Conservation (phyloP, 1,140 invertebrate genomes). For the Brachionus angularis region DNA sequence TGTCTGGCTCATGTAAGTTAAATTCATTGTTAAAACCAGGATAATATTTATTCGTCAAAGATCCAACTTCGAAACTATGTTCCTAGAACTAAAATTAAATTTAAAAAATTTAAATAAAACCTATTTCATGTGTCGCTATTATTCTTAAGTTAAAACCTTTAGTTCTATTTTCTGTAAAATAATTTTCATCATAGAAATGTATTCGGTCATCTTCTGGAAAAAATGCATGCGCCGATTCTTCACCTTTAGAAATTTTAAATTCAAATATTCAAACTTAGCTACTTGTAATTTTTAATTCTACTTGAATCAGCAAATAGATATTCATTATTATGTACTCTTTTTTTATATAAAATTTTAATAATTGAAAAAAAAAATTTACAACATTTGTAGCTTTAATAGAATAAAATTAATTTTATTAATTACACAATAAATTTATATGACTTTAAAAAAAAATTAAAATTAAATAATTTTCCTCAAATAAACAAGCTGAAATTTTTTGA, state of each 20-base stretch:
- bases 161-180: slow-evolving; percentile 11
- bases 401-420: too few relatives aligned
- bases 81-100: too few relatives aligned
- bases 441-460: too few relatives aligned
- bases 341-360: background rate
- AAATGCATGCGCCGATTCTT: slow-evolving; percentile 9
- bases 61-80: slow-evolving; percentile 54
- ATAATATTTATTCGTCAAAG: slow-evolving; percentile 60
- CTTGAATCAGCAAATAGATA: slow-evolving; percentile 18
- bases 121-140: slow-evolving; percentile 45
- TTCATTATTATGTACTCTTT: background rate
- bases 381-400: too few relatives aligned
- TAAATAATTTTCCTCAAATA: too few relatives aligned
- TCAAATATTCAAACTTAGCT: background rate
- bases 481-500: too few relatives aligned
- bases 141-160: slow-evolving; percentile 11
- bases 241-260: too few relatives aligned
- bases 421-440: too few relatives aligned
- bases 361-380: too few relatives aligned
- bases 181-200: slow-evolving; percentile 3
- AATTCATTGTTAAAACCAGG: slow-evolving; percentile 45
- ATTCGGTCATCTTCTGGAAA: background rate
- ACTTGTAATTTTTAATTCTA: background rate
- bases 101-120: too few relatives aligned
- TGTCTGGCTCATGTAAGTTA: slow-evolving; percentile 49